Evolutionary conservation across 2,797 vertebrate species (phyloP), one percentile per base, ranked within the genome.

Genomic region (Cuniculus paca): DNA sequence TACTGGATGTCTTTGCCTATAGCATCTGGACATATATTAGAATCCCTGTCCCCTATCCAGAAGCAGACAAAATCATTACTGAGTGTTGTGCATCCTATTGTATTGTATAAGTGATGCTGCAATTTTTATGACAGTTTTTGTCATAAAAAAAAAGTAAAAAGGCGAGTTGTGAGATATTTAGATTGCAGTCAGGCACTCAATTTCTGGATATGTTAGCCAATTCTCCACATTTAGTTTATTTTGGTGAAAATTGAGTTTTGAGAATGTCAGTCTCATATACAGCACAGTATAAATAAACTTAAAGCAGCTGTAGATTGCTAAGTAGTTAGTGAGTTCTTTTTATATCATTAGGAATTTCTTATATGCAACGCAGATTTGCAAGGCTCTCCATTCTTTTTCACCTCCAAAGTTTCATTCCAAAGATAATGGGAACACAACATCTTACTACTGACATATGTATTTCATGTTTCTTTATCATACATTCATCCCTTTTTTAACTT

Each of bases 101-200:
- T 87, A 48, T 72, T 24, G 78, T 95, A 56, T 72, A 81, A 92
- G 90, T 92, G 54, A 1, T 48, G 6, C 70, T 65, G 4, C 26
- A 39, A 60, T 95, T 68, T 78, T 95, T 82, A 91, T 88, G 17
- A 93, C 48, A 78, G 16, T 17, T 95, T 80, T 14, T 77, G 72
- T 88, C 22, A 42, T 52, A 42, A 82, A 86, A 56, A 90, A 54
- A 28, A 34, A 94, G 42, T 72, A 58, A 78, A 94, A 65, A 87
- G 45, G 6, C 7, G 77, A 68, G 84, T 70, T 39, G 16, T 79
- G 34, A 92, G 31, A 48, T 54, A 72, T 45, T 78, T 77, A 48
- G 31, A 65, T 89, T 91, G 4, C 3, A 56, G 22, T 45, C 10
- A 79, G 86, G 28, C 24, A 34, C 39, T 83, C 17, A 45, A 13